Evolutionary conservation across 2,797 vertebrate species (phyloP).

Genomic region (Anisognathus igniventris): DNA sequence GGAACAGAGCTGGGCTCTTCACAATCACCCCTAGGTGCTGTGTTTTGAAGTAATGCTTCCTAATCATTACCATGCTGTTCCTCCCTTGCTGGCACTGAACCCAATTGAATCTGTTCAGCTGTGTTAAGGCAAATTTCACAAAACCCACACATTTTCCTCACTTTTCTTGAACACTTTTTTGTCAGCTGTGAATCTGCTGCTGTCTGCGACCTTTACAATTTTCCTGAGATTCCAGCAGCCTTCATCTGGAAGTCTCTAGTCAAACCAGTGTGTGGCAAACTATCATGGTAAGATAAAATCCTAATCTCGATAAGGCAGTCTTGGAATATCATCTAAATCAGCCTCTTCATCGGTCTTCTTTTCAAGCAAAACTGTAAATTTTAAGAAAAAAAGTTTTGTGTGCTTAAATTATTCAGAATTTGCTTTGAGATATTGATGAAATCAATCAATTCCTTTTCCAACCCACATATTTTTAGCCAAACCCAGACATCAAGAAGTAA

Average conservation of each 20-base stretch:
- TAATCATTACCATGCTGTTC: not conserved
- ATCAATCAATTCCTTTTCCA: not conserved
- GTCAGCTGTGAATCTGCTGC: not conserved
- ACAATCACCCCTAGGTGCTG: not conserved
- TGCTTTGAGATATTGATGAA: not conserved
- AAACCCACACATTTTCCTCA: not conserved
- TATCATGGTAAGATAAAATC: not conserved
- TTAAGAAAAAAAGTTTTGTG: not conserved
- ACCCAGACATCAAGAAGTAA: not conserved
- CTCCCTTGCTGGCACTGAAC: not conserved
- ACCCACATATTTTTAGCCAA: not conserved
- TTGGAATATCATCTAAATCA: not conserved
- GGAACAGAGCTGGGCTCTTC: not conserved
- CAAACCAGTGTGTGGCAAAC: not conserved
- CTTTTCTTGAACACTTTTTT: not conserved
- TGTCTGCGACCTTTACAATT: not conserved
- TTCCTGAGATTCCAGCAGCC: not conserved
- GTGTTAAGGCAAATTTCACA: not conserved
- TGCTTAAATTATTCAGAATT: not conserved
- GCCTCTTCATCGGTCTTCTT: not conserved
- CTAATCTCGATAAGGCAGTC: not conserved
- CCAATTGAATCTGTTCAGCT: not conserved
- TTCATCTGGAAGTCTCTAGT: not conserved
- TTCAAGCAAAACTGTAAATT: not conserved
- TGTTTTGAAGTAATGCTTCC: not conserved